Evolutionary conservation across 23 tunicate genomes (phyloP).

Genomic region (Trididemnum nubilum): DNA sequence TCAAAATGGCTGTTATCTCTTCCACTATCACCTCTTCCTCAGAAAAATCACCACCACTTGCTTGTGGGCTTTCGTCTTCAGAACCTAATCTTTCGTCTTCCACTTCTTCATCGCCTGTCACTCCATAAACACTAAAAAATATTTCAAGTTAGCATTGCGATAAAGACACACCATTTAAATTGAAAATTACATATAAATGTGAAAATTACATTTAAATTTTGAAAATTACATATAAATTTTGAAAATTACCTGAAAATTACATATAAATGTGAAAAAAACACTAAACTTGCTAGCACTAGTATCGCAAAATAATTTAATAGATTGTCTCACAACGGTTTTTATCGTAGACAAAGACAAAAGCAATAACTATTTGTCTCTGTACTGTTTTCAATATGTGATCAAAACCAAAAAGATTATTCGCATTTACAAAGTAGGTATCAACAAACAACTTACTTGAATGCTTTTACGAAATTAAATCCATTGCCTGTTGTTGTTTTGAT

Average conservation of each 20-base stretch:
- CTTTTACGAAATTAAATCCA: too few species aligned
- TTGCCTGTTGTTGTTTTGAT: constrained; percentile 20
- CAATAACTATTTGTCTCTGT: neutral
- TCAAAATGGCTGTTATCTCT: constrained; percentile 12
- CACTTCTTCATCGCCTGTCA: constrained; percentile 11
- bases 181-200: neutral
- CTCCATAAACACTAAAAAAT: constrained; percentile 7
- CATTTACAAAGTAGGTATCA: neutral
- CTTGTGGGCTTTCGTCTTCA: neutral
- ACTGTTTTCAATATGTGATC: neutral
- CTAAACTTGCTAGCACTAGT: too few species aligned
- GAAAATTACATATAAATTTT: too few species aligned
- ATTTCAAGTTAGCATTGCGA: neutral
- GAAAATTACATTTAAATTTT: too few species aligned
- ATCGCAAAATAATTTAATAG: neutral
- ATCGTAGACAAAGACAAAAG: neutral
- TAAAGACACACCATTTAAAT: neutral
- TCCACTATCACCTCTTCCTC: constrained; percentile 6
- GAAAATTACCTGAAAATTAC: too few species aligned
- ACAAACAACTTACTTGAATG: neutral
- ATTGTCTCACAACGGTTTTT: neutral
- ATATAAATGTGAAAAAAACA: too few species aligned
- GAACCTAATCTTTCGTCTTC: neutral
- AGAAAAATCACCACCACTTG: neutral
- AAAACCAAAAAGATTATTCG: neutral